phyloP scores from a whole-genome alignment of 2,113 vertebrate species.

The Hirundichthys speculiger region DNA sequence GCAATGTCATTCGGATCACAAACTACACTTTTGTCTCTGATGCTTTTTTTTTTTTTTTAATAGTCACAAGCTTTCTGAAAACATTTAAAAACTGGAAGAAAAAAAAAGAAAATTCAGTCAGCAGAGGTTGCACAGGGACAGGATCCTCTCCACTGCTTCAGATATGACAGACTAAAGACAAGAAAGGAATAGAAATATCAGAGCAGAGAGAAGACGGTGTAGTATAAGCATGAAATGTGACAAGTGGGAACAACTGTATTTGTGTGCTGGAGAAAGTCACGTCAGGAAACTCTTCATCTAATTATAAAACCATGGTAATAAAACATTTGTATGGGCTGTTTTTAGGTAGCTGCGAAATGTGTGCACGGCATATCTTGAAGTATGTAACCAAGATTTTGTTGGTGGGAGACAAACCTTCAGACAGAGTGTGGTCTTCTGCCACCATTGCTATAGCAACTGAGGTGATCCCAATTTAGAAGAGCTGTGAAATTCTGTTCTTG shows the following conservation, averaged over 20 bases:
- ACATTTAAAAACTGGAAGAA: constrained; percentile 18
- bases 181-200: constrained; percentile 19
- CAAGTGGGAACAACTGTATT: constrained; percentile 43
- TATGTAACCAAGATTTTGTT: constrained; percentile 29
- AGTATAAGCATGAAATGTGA: constrained; percentile 20
- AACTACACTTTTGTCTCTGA: constrained; percentile 28
- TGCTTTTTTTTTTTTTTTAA: constrained; percentile 38
- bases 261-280: constrained; percentile 12
- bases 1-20: constrained; percentile 2
- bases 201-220: constrained; percentile 8
- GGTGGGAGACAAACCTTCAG: constrained; percentile 51
- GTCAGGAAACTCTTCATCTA: neutral
- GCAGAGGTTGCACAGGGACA: constrained; percentile 19
- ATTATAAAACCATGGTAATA: constrained; percentile 2
- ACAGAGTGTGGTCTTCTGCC: constrained; percentile 65
- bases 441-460: constrained; percentile 73
- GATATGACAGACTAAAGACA: constrained; percentile 28
- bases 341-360: constrained; percentile 19
- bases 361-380: constrained; percentile 18
- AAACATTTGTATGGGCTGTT: constrained; percentile 9
- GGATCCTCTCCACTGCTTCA: constrained; percentile 42
- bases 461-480: constrained; percentile 58
- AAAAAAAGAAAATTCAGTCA: constrained; percentile 28
- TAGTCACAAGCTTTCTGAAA: constrained; percentile 40
- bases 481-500: constrained; percentile 38